phyloP scores from a whole-genome alignment of 2,797 vertebrate species.

The Mionectes olivaceus region DNA sequence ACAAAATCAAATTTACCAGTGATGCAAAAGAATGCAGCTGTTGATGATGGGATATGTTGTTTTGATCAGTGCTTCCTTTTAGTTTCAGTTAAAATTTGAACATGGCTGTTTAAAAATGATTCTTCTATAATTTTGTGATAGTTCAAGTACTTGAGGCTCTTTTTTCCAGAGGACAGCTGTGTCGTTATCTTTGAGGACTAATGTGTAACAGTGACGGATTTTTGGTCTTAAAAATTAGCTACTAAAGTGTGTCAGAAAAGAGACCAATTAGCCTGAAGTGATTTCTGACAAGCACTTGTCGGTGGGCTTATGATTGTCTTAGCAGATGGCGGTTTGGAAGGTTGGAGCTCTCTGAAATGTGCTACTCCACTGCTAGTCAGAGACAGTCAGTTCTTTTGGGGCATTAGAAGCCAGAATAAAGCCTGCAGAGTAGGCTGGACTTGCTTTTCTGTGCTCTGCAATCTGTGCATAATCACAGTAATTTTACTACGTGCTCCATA shows the following conservation, averaged over 20 bases:
- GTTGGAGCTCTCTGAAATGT: background rate
- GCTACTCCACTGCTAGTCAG: background rate
- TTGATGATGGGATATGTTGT: background rate
- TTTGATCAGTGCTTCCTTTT: conserved; percentile 9
- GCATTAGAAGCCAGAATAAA: background rate
- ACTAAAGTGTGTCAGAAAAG: background rate
- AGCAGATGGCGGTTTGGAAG: conserved; percentile 1
- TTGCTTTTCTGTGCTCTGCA: background rate
- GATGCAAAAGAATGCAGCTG: conserved; percentile 52
- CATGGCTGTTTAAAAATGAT: background rate
- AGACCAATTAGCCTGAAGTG: conserved; percentile 30
- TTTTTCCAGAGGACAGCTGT: conserved; percentile 37
- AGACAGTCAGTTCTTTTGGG: background rate
- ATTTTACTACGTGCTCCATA: background rate
- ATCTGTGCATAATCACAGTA: background rate
- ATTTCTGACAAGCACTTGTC: conserved; percentile 42
- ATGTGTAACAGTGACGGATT: background rate
- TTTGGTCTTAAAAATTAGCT: conserved; percentile 8
- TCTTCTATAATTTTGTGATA: background rate
- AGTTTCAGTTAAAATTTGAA: background rate
- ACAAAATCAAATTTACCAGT: conserved; percentile 16
- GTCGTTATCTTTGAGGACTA: background rate
- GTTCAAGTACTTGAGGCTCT: background rate
- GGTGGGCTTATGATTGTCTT: background rate
- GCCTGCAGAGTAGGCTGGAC: background rate